Evolutionary conservation across 2,888 invertebrate genomes (phyloP), one percentile per base, ranked within the genome.

Genomic region (Ommatoiulus sabulosus): DNA sequence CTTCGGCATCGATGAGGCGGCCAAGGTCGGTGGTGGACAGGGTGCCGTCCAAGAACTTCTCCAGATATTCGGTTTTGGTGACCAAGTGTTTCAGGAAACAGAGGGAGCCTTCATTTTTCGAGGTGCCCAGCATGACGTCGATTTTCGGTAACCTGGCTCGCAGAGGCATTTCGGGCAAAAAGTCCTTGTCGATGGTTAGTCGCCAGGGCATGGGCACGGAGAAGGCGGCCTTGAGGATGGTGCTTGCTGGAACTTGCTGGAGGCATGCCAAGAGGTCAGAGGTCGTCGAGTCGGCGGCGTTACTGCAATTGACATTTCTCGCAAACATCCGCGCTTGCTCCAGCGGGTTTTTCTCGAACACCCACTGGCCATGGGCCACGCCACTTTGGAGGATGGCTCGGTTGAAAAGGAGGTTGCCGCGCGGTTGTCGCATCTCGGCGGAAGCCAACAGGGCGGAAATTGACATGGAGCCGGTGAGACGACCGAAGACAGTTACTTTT

Each of bases 401-500:
- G 2, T 90, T 87, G 88, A 91, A 92, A 48, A 91, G 86, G 3
- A 90, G 89, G 72, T 89, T 86, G 89, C 90, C 88, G 1, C 72
- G 24, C 88, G 63, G 85, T 24, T 86, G 63, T n/a, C 46, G 17
- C 52, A 80, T 52, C 46, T 72, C 17, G 5, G 89, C 80, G 0
- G 90, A 90, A 10, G 90, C 80, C 35, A 91, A 85, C 20, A 91
- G 90, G 6, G 91, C 90, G 1, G 91, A 90, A 6, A 91, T 91
- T 44, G 91, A 91, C 90, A 91, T 91, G n/a, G 92, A 90, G 5
- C 92, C 92, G 6, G 92, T 90, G 86, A 91, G 91, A 80, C 91
- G 91, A 17, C 92, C 92, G 24, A 91, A 92, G 10, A 92, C 88
- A 0, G 92, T 92, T 0, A 92, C 90, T 5, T 90, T 90, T 7